Conservation (phyloP, 1,140 invertebrate genomes). For the Radopholus similis region DNA sequence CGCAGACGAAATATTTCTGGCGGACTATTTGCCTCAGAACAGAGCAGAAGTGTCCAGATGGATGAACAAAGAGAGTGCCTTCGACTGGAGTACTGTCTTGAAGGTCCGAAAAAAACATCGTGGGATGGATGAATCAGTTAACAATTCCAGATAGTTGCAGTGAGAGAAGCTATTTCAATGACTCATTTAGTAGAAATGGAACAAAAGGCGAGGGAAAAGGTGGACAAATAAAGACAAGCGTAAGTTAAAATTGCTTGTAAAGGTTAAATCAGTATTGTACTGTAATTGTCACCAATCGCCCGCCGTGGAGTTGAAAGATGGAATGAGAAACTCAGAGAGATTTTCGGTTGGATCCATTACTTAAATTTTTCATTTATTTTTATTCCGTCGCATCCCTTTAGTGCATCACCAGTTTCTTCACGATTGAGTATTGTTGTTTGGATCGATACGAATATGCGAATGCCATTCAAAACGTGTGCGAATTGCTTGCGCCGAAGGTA, state of each 20-base stretch:
- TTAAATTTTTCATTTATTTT: no score
- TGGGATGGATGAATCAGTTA: slow-evolving; percentile 11
- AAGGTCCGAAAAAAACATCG: slow-evolving; percentile 23
- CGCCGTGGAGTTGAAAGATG: no score
- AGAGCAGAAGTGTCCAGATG: slow-evolving; percentile 45
- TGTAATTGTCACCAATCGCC: no score
- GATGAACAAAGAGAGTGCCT: slow-evolving; percentile 32
- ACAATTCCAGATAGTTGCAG: slow-evolving; percentile 18
- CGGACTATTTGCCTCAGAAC: slow-evolving; percentile 57
- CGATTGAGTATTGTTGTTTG: slow-evolving; percentile 56
- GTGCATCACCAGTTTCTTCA: slow-evolving; percentile 57
- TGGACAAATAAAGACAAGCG: no score
- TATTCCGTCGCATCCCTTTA: background rate
- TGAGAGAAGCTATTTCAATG: slow-evolving; percentile 20
- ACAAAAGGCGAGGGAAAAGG: slow-evolving; percentile 27
- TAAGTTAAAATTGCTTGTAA: background rate
- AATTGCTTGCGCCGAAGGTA: background rate
- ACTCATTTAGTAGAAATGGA: slow-evolving; percentile 40
- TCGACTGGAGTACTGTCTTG: slow-evolving; percentile 47
- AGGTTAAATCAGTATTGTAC: background rate
- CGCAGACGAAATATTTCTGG: slow-evolving; percentile 52
- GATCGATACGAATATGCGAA: slow-evolving; percentile 47
- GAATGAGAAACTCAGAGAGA: no score
- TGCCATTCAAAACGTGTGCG: slow-evolving; percentile 37
- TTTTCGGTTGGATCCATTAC: no score